Evolutionary conservation across 2,888 invertebrate genomes (phyloP).

Genomic region (Andrena dorsata): DNA sequence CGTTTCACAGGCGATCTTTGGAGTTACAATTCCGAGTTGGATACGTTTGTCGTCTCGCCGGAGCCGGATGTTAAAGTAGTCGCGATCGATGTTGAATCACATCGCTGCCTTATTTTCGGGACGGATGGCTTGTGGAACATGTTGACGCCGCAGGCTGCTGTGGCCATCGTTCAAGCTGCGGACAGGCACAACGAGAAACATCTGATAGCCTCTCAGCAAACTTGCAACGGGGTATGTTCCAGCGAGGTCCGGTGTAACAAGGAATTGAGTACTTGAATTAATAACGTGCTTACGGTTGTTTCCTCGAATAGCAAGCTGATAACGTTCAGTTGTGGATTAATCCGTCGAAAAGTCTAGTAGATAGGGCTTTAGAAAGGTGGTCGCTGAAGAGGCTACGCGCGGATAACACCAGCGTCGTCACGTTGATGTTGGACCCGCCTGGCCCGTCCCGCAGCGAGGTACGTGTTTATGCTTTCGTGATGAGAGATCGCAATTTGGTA

Average conservation of each 20-base stretch:
- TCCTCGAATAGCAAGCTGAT: constrained; percentile 73
- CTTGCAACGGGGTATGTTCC: constrained; percentile 78
- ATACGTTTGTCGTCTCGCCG: constrained; percentile 98
- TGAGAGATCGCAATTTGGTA: neutral
- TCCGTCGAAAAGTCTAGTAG: constrained; percentile 96
- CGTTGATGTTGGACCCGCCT: constrained; percentile 95
- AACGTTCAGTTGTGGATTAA: constrained; percentile 90
- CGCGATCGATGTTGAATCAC: constrained; percentile 88
- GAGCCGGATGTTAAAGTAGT: constrained; percentile 97
- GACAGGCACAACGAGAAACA: constrained; percentile 92
- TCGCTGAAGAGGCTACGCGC: constrained; percentile 94
- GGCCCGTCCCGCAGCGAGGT: constrained; percentile 91
- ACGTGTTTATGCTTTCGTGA: neutral
- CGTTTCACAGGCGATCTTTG: constrained; percentile 93
- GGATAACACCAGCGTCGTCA: constrained; percentile 98
- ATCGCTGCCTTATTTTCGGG: constrained; percentile 95
- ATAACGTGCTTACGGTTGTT: neutral
- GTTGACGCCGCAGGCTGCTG: constrained; percentile 93
- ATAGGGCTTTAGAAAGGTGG: constrained; percentile 94
- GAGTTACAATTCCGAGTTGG: constrained; percentile 96
- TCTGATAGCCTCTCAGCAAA: constrained; percentile 83
- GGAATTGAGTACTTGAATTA: neutral
- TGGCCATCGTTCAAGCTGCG: constrained; percentile 93
- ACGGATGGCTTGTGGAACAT: constrained; percentile 99
- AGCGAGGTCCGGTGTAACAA: neutral